Conservation (phyloP, 1,140 invertebrate species). For the Ooceraea biroi region DNA sequence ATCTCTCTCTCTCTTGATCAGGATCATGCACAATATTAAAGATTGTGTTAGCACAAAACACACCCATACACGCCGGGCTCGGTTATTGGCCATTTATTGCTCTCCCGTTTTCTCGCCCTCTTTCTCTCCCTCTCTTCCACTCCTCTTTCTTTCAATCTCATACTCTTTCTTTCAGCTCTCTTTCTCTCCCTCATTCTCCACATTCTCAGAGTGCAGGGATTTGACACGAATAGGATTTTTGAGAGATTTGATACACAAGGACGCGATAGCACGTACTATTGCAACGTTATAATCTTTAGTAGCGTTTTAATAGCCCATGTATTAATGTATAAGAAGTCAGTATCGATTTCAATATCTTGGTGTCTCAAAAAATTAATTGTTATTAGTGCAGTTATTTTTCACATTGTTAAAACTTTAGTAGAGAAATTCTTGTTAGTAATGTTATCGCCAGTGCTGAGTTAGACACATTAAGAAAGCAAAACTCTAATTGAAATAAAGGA, state of each 20-base stretch:
- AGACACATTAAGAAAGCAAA: not conserved
- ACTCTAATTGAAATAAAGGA: slow-evolving; percentile 8
- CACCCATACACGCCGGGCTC: slow-evolving; percentile 28
- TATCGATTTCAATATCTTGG: not conserved
- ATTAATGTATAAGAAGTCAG: not conserved
- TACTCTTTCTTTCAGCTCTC: slow-evolving; percentile 3
- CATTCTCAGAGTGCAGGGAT: slow-evolving; percentile 21
- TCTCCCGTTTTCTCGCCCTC: not conserved
- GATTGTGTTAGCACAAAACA: slow-evolving; percentile 46
- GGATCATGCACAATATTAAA: slow-evolving; percentile 51
- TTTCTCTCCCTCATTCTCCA: slow-evolving; percentile 21
- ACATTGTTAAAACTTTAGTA: not conserved
- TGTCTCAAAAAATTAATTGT: not conserved
- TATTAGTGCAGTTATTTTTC: slow-evolving; percentile 7
- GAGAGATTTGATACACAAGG: not conserved
- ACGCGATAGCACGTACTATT: slow-evolving; percentile 1
- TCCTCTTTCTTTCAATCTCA: no score
- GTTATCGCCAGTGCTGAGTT: not conserved
- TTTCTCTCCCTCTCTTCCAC: not conserved
- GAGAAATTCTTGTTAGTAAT: slow-evolving; percentile 7
- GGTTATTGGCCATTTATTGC: not conserved
- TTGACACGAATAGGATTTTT: slow-evolving; percentile 9
- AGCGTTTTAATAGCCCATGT: slow-evolving; percentile 1
- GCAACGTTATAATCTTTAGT: slow-evolving; percentile 11
- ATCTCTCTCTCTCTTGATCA: slow-evolving; percentile 15